Conservation (phyloP, 1,140 invertebrate species). For the Danaus melanippus region DNA sequence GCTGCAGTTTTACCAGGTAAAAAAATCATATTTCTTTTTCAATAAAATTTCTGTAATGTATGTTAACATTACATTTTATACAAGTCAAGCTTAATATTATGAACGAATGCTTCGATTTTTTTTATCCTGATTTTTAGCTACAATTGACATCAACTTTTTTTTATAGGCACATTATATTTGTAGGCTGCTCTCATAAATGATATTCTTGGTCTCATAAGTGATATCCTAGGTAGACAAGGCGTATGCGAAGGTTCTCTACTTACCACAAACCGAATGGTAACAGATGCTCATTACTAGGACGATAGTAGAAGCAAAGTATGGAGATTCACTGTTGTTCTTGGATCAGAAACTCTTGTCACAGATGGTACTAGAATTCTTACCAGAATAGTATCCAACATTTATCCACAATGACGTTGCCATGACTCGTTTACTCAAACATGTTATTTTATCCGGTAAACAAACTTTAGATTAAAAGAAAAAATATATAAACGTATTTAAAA, state of each 20-base stretch:
- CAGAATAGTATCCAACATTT: constrained; percentile 18
- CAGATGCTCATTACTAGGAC: constrained; percentile 43
- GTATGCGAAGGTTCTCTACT: constrained; percentile 38
- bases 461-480: neutral
- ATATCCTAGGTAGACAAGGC: constrained; percentile 22
- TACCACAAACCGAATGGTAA: constrained; percentile 21
- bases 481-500: neutral
- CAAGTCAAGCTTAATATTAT: no score
- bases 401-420: constrained; percentile 38
- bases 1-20: constrained; percentile 25
- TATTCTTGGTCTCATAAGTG: constrained; percentile 30
- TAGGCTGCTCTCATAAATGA: constrained; percentile 35
- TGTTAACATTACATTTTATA: no score
- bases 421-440: constrained; percentile 30
- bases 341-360: constrained; percentile 29
- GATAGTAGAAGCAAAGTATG: constrained; percentile 31
- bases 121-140: no score
- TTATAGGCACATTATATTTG: constrained; percentile 6
- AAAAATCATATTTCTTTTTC: no score
- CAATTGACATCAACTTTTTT: no score
- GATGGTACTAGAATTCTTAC: constrained; percentile 31
- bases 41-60: no score
- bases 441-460: constrained; percentile 40
- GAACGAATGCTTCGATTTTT: no score
- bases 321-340: constrained; percentile 33